phyloP scores from a whole-genome alignment of 2,797 vertebrate species.

The Melanogrammus aeglefinus region DNA sequence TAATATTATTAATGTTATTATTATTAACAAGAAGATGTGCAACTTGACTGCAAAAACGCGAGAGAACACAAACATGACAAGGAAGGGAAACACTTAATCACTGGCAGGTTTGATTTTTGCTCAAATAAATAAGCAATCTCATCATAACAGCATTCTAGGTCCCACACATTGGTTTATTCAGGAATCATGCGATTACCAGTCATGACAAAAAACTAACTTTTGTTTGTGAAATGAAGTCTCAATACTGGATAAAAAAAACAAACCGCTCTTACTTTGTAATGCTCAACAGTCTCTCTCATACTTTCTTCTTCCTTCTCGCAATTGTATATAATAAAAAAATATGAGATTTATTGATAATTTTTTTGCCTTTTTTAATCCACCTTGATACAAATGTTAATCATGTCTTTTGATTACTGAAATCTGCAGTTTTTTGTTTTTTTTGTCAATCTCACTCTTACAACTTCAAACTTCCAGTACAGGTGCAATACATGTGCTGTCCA shows the following conservation, averaged over 20 bases:
- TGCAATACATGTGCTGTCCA: no score
- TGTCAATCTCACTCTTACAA: no score
- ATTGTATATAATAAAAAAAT: constrained; percentile 44
- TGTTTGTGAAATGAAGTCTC: no score
- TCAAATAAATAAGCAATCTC: not conserved
- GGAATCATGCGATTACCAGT: no score
- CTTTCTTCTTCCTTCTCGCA: not conserved
- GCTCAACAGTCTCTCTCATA: not conserved
- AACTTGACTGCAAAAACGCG: not conserved
- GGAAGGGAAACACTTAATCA: not conserved
- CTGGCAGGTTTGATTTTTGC: not conserved
- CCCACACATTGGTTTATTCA: not conserved
- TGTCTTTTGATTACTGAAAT: constrained; percentile 37
- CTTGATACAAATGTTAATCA: constrained; percentile 41
- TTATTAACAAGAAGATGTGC: constrained; percentile 24
- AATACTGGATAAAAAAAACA: no score
- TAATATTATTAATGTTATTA: constrained; percentile 31
- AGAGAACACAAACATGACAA: not conserved
- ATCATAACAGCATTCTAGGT: not conserved
- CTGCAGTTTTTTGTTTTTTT: no score
- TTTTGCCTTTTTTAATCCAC: constrained; percentile 16
- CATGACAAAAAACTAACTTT: no score
- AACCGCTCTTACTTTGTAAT: not conserved
- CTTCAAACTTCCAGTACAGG: no score
- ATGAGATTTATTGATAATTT: constrained; percentile 42